Evolutionary conservation across 2,888 invertebrate species (phyloP), one percentile per base, ranked within the genome.

Genomic region (Cheilosia vulpina): DNA sequence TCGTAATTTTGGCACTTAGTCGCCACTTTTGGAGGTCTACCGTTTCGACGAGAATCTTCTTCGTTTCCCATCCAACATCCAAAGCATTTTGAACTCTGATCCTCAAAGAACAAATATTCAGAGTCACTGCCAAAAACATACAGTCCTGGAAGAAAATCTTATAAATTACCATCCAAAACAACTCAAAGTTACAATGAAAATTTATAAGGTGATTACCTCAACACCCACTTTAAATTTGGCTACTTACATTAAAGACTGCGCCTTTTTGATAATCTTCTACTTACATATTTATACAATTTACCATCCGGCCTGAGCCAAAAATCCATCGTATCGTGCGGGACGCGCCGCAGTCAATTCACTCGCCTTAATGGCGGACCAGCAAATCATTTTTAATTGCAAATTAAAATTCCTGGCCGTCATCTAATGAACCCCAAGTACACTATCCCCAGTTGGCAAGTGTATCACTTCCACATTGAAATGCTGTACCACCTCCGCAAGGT

Each of bases 351-450:
- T n/a, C 66, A 52, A 4, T 34, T 38, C 34, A 21, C 7, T 11
- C 52, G 3, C 24, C n/a, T 43, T 52, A 27, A 53, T 24, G 27
- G 34, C 15, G 21, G 53, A 57, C 43, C 58, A 58, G 77, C 78
- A 78, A 78, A 78, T 78, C 78, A 78, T 71, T 71, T 78, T 78
- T 78, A 78, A 78, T 78, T 78, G 78, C 79, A 53, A 79, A 65
- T 65, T 84, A 65, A 84, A 84, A 79, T 79, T 69, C 69, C 79
- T 69, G n/a, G 38, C 41, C 62, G 57, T 27, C 58, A 31, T 62
- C 62, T 65, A 84, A 84, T 75, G 79, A 69, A 83, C 57, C 73
- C 60, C 52, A 43, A 41, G 69, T 24, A 75, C 38, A 17, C 38
- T 62, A 55, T 78, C 62, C 31, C 21, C 27, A 41, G 2, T 27